Base-by-base conservation (phyloP, 2,888 invertebrate species). In the Drosophila anomalipes region DNA sequence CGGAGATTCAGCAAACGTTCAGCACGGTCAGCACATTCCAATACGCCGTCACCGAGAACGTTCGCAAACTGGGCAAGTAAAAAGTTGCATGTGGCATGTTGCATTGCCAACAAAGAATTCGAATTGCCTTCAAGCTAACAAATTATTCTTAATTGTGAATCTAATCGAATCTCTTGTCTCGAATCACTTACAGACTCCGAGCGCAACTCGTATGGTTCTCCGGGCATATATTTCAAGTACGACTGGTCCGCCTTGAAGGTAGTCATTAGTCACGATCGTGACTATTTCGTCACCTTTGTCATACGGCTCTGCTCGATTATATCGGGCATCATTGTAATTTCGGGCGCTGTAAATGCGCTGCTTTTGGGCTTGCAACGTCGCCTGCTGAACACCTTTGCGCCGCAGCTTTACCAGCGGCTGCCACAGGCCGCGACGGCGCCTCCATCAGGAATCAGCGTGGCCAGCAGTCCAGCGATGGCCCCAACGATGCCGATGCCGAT, bases 201-300 rank as follows among this genome's bases (percentile, higher is more conserved):
- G 35, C 95, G 95, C 91, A 98, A 98, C 33, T 98, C 98, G 22
- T 98, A 98, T 91, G 99, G 99, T 0, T 96, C 97, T 28, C 97
- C 99, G 0, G 99, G 99, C 30, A 96, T 99, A 79, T 99, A 97
- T 92, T 97, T 99, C 86, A 98, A 98, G 93, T 99, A 99, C 93
- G 98, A 99, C 89, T 96, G 98, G 94, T 97, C 98, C 26, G 97
- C 98, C 0, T 93, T 99, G 53, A 97, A 97, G 94, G 96, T 99
- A 9, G 95, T 95, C 91, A 97, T 98, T 0, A 95, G 95, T 62
- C 97, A 97, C 91, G 96, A 97, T 91, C 94, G 96, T 69, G 97
- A 97, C 82, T 95, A 96, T 77, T 82, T 97, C 39, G 93, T 96
- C 51, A 96, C 97, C 92, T 98, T 99, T 92, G 94, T 97, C 67